Evolutionary conservation across 2,797 vertebrate genomes (phyloP), one percentile per base, ranked within the genome.

Genomic region (Gephyroberyx darwinii): DNA sequence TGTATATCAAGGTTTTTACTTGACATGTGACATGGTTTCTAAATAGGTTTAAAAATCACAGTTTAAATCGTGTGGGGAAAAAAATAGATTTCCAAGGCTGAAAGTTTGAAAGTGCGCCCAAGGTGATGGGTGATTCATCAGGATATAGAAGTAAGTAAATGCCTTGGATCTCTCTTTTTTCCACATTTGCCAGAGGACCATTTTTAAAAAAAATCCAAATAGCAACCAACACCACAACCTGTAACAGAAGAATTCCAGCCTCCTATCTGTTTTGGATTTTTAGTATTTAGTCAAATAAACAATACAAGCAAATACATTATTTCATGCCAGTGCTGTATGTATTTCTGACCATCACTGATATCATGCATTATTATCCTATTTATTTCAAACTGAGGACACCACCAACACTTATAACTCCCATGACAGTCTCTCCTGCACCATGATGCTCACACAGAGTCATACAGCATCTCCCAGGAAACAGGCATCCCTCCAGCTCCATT

Each of bases 381-480:
- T 43, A 67, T 70, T 65, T 60, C 57, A 60, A 57, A 66, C 58
- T 35, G 41, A 54, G 13, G 33, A 54, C 22, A 17, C n/a, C 0
- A 1, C 17, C 20, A 45, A 19, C 37, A 41, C 68, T 72, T 74
- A 81, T 73, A 65, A 83, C 56, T 68, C 83, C 53, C 48, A 55
- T 41, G 30, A 47, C 77, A 78, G 83, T 82, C 78, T 73, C 71
- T 69, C 16, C 5, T 1, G 45, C 78, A 64, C 79, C 63, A 81
- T 80, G 80, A 77, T 77, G 20, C 60, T 58, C 22, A 26, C 22
- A 61, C 4, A 9, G 30, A 53, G 60, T 43, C 26, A 20, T n/a
- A 26, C 77, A 83, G 67, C 50, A 41, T 74, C 65, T 75, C 65
- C 69, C 82, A 61, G 53, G 53, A 83, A 90, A 78, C 65, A 65